A percentile compares a stretch with the other conserved stretches of the same genome.
Evolutionary conservation across 2,113 vertebrate genomes (phyloP).

Genomic region (Melanotaenia duboulayi): DNA sequence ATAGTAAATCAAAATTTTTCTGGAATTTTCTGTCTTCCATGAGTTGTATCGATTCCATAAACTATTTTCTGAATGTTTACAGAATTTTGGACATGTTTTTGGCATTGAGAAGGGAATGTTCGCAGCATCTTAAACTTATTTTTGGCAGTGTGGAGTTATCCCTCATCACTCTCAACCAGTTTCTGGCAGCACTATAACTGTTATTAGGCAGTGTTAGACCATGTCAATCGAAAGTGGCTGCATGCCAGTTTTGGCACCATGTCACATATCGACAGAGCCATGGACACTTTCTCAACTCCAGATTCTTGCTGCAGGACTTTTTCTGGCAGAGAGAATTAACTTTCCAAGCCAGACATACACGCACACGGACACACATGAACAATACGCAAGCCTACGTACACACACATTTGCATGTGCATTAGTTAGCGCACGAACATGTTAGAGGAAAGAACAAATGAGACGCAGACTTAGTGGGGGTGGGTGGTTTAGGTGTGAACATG

Average conservation of each 20-base stretch:
- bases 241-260: constrained; percentile 62
- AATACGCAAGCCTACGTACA: neutral
- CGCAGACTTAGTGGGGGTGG: constrained; percentile 58
- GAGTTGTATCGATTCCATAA: neutral
- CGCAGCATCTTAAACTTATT: constrained; percentile 62
- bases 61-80: constrained; percentile 31
- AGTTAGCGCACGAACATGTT: constrained; percentile 38
- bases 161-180: constrained; percentile 38
- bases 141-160: constrained; percentile 47
- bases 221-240: constrained; percentile 63
- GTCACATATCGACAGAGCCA: constrained; percentile 67
- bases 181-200: constrained; percentile 54
- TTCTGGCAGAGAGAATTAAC: constrained; percentile 69
- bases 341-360: constrained; percentile 48
- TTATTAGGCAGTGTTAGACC: constrained; percentile 48
- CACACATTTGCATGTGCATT: neutral
- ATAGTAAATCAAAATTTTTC: constrained; percentile 32
- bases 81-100: constrained; percentile 38
- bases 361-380: constrained; percentile 14
- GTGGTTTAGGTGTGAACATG: constrained; percentile 72
- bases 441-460: constrained; percentile 53
- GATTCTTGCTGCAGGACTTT: constrained; percentile 73
- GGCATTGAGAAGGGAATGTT: constrained; percentile 7
- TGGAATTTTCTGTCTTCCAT: constrained; percentile 3
- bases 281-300: constrained; percentile 69